These are phyloP conservation scores for Amphimallon solstitiale DNA, from an alignment of 2,888 invertebrate species.

Conservation along the genomic window DNA sequence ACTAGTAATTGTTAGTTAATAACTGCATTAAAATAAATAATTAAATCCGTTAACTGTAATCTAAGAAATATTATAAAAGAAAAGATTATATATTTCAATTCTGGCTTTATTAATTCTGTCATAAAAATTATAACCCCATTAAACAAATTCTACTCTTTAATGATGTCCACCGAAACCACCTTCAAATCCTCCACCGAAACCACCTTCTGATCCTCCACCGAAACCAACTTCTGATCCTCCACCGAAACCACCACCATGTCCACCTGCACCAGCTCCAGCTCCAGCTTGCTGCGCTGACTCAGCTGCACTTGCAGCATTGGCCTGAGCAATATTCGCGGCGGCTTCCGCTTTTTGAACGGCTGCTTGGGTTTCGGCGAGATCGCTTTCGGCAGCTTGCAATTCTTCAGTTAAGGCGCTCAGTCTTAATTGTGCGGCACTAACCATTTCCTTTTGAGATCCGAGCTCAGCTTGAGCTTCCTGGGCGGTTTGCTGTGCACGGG, in stretches of 20 bases:
- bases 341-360: slow-evolving; percentile 77
- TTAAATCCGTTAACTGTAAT: no score
- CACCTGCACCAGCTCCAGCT: background rate
- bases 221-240: background rate
- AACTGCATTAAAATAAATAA: no score
- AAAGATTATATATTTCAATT: no score
- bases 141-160: background rate
- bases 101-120: background rate
- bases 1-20: no score
- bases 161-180: background rate
- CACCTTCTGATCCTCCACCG: background rate
- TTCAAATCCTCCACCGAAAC: background rate
- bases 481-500: slow-evolving; percentile 78
- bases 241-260: background rate
- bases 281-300: slow-evolving; percentile 56
- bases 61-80: no score
- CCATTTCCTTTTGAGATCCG: slow-evolving; percentile 81
- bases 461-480: slow-evolving; percentile 79
- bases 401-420: slow-evolving; percentile 74
- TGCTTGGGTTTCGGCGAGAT: slow-evolving; percentile 78
- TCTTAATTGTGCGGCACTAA: slow-evolving; percentile 76
- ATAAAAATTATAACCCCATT: background rate
- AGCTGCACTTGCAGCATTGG: slow-evolving; percentile 80
- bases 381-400: slow-evolving; percentile 73
- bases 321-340: slow-evolving; percentile 77